Evolutionary conservation across 2,888 invertebrate genomes (phyloP).

Genomic region (Magallana nippona): DNA sequence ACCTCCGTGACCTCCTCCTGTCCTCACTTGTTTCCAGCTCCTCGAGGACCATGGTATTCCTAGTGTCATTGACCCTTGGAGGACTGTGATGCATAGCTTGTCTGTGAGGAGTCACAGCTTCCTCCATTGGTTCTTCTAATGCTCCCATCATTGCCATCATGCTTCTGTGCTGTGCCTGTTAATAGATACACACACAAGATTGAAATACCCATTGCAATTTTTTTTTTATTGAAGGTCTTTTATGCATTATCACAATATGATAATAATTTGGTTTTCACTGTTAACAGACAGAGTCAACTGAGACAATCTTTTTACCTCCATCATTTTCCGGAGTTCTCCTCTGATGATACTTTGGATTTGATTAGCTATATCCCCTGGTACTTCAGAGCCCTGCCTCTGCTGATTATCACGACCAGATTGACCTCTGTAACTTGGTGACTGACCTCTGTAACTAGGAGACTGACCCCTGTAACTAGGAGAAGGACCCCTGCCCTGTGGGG

Average conservation of each 20-base stretch:
- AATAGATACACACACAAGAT: too few species aligned
- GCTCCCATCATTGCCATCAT: constrained; percentile 77
- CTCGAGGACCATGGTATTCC: constrained; percentile 26
- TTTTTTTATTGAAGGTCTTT: too few species aligned
- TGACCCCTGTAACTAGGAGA: constrained; percentile 16
- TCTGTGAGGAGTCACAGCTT: constrained; percentile 18
- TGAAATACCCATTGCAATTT: too few species aligned
- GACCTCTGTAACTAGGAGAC: constrained; percentile 8
- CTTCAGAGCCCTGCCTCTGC: not conserved
- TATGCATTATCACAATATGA: too few species aligned
- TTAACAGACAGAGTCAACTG: not conserved
- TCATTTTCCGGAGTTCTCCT: constrained; percentile 73
- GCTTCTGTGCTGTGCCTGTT: constrained; percentile 74
- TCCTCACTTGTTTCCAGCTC: constrained; percentile 39
- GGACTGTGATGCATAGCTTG: constrained; percentile 12
- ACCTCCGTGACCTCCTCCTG: constrained; percentile 38
- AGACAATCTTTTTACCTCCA: constrained; percentile 66
- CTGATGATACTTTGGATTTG: constrained; percentile 72
- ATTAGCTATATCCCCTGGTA: constrained; percentile 61
- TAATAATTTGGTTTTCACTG: too few species aligned
- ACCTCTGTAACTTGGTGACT: not conserved
- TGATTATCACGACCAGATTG: not conserved
- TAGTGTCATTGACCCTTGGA: not conserved
- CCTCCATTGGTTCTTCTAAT: constrained; percentile 60
- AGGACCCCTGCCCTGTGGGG: constrained; percentile 12